A percentile compares a stretch with the other conserved stretches of the same genome.
Evolutionary conservation across 2,113 vertebrate species (phyloP).

Genomic region (Indicator maculatus): DNA sequence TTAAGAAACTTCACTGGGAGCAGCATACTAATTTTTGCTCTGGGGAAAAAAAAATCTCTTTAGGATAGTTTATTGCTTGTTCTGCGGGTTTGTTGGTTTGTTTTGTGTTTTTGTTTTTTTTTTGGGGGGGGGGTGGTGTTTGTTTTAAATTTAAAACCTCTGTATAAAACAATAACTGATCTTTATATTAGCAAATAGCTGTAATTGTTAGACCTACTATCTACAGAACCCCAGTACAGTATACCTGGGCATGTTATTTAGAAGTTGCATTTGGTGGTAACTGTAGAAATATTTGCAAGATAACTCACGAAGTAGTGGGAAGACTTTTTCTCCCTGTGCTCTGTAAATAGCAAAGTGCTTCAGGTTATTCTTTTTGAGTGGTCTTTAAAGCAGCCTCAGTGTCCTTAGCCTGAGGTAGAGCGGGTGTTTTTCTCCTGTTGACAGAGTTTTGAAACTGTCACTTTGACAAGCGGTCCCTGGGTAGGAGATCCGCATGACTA

Average conservation of each 20-base stretch:
- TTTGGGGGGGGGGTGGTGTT: neutral
- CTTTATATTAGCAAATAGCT: neutral
- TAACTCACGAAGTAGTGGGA: neutral
- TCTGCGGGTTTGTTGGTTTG: neutral
- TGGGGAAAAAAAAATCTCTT: fast-evolving
- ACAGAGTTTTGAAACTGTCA: neutral
- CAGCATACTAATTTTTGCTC: neutral
- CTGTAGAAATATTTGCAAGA: neutral
- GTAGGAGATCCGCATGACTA: neutral
- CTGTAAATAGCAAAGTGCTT: neutral
- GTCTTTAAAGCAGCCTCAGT: neutral
- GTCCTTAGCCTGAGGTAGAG: neutral
- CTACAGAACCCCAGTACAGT: neutral
- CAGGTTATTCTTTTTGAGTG: neutral
- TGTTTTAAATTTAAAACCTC: neutral
- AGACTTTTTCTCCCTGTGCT: neutral
- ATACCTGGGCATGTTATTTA: neutral
- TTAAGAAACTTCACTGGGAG: neutral
- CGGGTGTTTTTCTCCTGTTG: neutral
- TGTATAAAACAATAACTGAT: neutral
- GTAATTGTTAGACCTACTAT: neutral
- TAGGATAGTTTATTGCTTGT: neutral
- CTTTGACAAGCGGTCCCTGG: neutral
- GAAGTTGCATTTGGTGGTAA: neutral
- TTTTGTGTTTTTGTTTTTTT: too few relatives aligned